Base-by-base conservation (phyloP, 2,113 vertebrate genomes). In the Calyptommatus sinebrachiatus region DNA sequence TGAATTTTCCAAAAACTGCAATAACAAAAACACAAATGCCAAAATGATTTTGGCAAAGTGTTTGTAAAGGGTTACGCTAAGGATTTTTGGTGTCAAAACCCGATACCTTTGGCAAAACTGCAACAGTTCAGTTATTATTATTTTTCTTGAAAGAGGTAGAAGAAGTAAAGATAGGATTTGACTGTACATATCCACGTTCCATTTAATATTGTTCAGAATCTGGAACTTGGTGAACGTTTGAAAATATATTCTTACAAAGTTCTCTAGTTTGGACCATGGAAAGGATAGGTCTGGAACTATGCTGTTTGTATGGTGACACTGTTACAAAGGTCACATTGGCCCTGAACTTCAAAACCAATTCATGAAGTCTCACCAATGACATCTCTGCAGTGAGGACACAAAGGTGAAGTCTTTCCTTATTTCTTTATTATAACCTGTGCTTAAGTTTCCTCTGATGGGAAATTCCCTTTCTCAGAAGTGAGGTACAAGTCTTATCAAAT, bases 41-140 rank as follows among this genome's bases (percentile, higher is more conserved):
- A 83, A 71, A 86, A 84, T 71, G 5, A 4, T 65, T 67, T 83
- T 85, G 29, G 73, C 71, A 73, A 78, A 83, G 26, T 22, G 18
- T 14, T 65, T 18, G 85, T 84, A 80, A 82, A 61, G 22, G 31
- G 48, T 84, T 86, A 41, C 83, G 83, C 73, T 83, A 91, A 86
- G 76, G 89, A 83, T 41, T 11, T 90, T 89, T 86, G 68, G 82
- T 87, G 62, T 82, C 83, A 88, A 88, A 88, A 76, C 71, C 26
- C 26, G 3, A 80, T 80, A 75, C 71, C 76, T 82, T 86, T 81
- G 78, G 83, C 85, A 88, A 87, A 76, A 81, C 16, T 65, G 72
- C 18, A 1, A 71, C 77, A 4, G 5, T 87, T 87, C 60, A 80
- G 22, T 70, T 67, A 68, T 41, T 67, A 82, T 85, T 70, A 11